These are phyloP conservation scores for Gymnoscelis rufifasciata DNA, from an alignment of 2,888 invertebrate species.

Conservation along the genomic window DNA sequence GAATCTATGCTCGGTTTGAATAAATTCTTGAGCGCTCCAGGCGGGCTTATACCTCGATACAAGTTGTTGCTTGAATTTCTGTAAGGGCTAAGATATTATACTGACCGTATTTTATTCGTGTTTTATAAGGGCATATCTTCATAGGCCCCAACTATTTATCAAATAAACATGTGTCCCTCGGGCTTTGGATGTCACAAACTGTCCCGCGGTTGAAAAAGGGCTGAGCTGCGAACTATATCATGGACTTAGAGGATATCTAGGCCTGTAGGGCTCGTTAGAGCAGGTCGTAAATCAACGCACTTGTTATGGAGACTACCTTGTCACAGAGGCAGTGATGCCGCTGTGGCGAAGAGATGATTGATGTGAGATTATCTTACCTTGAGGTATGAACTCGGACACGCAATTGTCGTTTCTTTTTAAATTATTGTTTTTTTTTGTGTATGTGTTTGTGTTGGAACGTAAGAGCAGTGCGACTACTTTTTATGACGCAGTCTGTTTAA, in stretches of 20 bases:
- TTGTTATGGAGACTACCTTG: not conserved
- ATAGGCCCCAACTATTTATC: slow-evolving; percentile 23
- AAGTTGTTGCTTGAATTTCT: no score
- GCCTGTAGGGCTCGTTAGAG: slow-evolving; percentile 18
- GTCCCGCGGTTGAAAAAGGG: slow-evolving; percentile 21
- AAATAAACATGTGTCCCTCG: slow-evolving; percentile 23
- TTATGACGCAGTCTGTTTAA: no score
- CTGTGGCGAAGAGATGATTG: not conserved
- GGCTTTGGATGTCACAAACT: slow-evolving; percentile 22
- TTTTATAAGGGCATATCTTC: slow-evolving; percentile 1
- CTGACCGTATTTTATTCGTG: not conserved
- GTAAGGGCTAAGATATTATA: no score
- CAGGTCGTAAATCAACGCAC: slow-evolving; percentile 13
- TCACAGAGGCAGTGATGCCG: not conserved
- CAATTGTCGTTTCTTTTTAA: no score
- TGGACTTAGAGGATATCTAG: slow-evolving; percentile 20
- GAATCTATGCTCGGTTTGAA: not conserved
- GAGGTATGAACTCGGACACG: no score
- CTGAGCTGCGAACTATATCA: slow-evolving; percentile 21
- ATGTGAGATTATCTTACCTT: not conserved
- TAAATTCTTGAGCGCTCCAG: not conserved
- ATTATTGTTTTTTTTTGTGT: no score
- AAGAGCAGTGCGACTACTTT: no score
- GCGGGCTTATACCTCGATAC: no score
- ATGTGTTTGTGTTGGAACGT: no score